phyloP scores from a whole-genome alignment of 2,113 vertebrate species.

The Azemiops feae region DNA sequence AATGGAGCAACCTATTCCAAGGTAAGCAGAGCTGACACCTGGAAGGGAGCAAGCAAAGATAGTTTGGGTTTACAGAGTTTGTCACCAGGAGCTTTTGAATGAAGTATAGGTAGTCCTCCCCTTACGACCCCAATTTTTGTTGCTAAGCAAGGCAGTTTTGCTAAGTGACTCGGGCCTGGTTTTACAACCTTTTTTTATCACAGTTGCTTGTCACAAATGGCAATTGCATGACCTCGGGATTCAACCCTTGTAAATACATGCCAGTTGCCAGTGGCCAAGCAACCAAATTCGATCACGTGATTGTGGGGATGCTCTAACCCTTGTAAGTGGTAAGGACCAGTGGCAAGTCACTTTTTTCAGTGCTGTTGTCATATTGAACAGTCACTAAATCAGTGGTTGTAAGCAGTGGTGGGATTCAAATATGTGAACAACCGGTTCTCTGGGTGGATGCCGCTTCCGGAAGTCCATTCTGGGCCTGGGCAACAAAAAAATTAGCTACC shows the following conservation, averaged over 20 bases:
- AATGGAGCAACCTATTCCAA: conserved; percentile 96
- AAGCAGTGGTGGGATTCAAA: neutral
- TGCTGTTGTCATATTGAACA: neutral
- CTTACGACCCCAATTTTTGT: neutral
- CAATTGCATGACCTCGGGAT: neutral
- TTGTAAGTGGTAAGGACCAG: neutral
- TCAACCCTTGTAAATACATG: neutral
- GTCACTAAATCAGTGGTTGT: neutral
- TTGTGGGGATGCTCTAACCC: neutral
- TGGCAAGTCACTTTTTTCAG: neutral
- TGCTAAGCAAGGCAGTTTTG: neutral
- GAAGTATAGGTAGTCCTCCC: neutral
- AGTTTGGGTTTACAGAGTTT: neutral
- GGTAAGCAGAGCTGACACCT: conserved; percentile 74
- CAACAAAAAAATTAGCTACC: too few species aligned
- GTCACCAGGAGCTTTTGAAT: neutral
- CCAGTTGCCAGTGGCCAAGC: neutral
- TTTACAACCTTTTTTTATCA: neutral
- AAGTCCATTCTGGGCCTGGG: too few species aligned
- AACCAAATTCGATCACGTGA: neutral
- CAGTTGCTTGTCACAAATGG: neutral
- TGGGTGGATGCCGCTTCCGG: too few species aligned
- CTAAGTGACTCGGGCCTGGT: neutral
- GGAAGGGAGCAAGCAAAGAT: neutral
- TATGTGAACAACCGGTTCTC: too few species aligned